Conservation (phyloP, 2,797 vertebrate genomes). For the Pelochelys cantorii region DNA sequence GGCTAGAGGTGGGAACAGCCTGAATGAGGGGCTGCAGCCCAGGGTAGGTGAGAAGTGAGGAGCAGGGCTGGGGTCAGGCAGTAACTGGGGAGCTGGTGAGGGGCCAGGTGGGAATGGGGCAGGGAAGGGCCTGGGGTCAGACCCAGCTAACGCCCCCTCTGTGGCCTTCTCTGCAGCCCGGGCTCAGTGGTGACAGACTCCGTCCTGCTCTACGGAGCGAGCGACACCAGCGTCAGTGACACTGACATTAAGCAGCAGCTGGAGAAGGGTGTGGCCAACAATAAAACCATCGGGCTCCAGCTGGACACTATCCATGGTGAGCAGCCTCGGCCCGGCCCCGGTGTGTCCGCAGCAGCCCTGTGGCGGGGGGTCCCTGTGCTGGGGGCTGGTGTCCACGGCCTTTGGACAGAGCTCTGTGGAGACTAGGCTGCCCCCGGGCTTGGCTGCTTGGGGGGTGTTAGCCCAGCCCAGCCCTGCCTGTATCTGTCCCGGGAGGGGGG, state of each 20-base stretch:
- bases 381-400: not conserved
- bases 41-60: no score
- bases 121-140: not conserved
- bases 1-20: not conserved
- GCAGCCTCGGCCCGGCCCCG: not conserved
- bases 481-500: no score
- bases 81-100: no score
- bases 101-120: no score
- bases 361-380: no score
- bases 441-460: no score
- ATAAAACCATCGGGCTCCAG: not conserved
- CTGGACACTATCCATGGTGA: slow-evolving; percentile 65
- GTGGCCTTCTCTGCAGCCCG: slow-evolving; percentile 25
- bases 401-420: not conserved
- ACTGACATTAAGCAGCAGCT: fast-evolving
- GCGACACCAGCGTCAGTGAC: fast-evolving
- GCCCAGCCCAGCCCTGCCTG: no score
- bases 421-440: not conserved
- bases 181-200: slow-evolving; percentile 72
- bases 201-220: not conserved
- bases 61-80: no score
- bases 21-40: not conserved
- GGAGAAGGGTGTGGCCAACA: not conserved
- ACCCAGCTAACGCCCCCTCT: not conserved
- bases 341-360: no score